phyloP scores from a whole-genome alignment of 2,888 invertebrate species.

The Mythimna lalbum region DNA sequence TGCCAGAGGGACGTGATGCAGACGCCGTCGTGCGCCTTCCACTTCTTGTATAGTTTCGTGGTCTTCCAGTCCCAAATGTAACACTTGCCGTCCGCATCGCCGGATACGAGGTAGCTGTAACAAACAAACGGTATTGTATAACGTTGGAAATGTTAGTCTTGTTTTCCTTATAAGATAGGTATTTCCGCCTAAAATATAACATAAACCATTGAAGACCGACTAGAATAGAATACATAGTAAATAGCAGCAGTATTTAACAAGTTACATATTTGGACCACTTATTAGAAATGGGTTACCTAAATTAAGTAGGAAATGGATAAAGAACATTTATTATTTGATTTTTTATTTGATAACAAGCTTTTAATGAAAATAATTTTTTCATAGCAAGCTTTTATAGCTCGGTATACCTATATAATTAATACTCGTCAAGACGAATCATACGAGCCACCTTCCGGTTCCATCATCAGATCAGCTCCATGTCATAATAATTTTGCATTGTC shows the following conservation, averaged over 20 bases:
- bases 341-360: too few relatives aligned
- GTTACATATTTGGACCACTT: background rate
- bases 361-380: too few relatives aligned
- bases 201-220: background rate
- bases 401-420: too few relatives aligned
- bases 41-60: slow-evolving; percentile 99
- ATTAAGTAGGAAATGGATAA: background rate
- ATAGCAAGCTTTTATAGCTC: too few relatives aligned
- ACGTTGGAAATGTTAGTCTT: slow-evolving; percentile 3
- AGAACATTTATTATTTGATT: too few relatives aligned
- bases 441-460: too few relatives aligned
- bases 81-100: slow-evolving; percentile 99
- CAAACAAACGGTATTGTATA: slow-evolving; percentile 62
- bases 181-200: slow-evolving; percentile 10
- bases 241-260: background rate
- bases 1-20: slow-evolving; percentile 99
- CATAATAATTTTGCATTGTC: too few relatives aligned
- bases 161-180: slow-evolving; percentile 13
- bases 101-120: slow-evolving; percentile 98
- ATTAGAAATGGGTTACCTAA: slow-evolving; percentile 1
- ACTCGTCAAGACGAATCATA: too few relatives aligned
- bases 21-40: slow-evolving; percentile 99
- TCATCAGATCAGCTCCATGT: too few relatives aligned
- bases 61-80: slow-evolving; percentile 99
- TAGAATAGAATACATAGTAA: too few relatives aligned